Evolutionary conservation across 2,113 vertebrate species (phyloP).

Genomic region (Dipodomys spectabilis): DNA sequence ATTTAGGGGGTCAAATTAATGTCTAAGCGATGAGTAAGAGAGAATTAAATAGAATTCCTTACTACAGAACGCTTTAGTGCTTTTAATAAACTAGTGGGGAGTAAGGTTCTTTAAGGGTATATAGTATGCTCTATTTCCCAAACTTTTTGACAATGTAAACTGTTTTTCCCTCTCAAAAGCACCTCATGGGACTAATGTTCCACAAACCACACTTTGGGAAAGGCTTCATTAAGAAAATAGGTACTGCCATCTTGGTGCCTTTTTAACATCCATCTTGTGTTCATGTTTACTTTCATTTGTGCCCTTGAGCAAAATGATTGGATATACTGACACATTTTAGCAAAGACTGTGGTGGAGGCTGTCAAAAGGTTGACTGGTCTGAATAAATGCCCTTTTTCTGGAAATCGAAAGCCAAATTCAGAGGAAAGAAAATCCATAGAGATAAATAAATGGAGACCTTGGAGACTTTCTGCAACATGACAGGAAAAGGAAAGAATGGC

Average conservation of each 20-base stretch:
- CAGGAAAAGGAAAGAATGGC: background rate
- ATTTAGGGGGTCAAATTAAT: background rate
- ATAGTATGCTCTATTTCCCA: conserved; percentile 23
- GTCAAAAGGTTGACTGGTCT: conserved; percentile 47
- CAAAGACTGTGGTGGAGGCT: conserved; percentile 34
- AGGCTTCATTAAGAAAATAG: conserved; percentile 56
- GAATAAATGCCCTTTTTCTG: conserved; percentile 34
- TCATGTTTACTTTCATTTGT: conserved; percentile 54
- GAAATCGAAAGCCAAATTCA: conserved; percentile 55
- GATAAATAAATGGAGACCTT: conserved; percentile 49
- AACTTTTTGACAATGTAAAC: background rate
- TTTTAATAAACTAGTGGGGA: conserved; percentile 3
- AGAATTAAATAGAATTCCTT: conserved; percentile 17
- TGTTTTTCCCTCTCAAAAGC: background rate
- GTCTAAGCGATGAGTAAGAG: conserved; percentile 10
- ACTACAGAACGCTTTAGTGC: background rate
- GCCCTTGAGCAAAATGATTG: conserved; percentile 33
- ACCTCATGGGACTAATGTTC: conserved; percentile 40
- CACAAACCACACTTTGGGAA: conserved; percentile 18
- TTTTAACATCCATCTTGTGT: conserved; percentile 47
- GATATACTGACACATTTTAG: conserved; percentile 58
- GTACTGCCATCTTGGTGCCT: conserved; percentile 7
- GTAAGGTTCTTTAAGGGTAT: background rate
- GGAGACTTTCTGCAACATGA: conserved; percentile 9
- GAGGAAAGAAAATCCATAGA: conserved; percentile 50